These are phyloP conservation scores for Cyclophora punctaria DNA, from an alignment of 2,888 invertebrate genomes.

Conservation along the genomic window DNA sequence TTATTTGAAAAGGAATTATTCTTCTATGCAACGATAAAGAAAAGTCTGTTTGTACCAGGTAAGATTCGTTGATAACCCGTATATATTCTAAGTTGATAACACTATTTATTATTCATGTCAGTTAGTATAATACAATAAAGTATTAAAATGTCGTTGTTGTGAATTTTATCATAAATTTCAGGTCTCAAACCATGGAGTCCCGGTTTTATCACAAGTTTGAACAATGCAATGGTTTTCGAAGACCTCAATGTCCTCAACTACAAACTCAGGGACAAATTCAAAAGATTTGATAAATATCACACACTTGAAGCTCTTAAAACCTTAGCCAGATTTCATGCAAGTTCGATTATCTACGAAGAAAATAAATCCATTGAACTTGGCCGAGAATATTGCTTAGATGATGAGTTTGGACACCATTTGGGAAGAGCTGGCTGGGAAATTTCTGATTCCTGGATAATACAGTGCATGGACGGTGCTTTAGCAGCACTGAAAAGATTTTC, in stretches of 20 bases:
- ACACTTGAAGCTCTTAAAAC: conserved; percentile 58
- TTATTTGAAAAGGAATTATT: conserved; percentile 49
- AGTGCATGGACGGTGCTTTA: conserved; percentile 52
- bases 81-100: too few relatives aligned
- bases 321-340: conserved; percentile 67
- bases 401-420: conserved; percentile 39
- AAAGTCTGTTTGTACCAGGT: conserved; percentile 42
- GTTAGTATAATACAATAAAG: not conserved
- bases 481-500: conserved; percentile 46
- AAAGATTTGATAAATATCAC: conserved; percentile 61
- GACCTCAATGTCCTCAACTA: conserved; percentile 51
- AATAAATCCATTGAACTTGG: conserved; percentile 40
- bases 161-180: conserved; percentile 20
- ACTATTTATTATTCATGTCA: too few relatives aligned
- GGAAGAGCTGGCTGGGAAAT: conserved; percentile 41
- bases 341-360: conserved; percentile 68
- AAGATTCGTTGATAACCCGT: conserved; percentile 19
- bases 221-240: conserved; percentile 57
- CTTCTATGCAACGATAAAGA: conserved; percentile 48
- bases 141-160: not conserved
- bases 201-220: conserved; percentile 34
- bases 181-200: conserved; percentile 53
- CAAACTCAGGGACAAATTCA: conserved; percentile 42
- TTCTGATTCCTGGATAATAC: conserved; percentile 43
- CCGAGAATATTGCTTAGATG: conserved; percentile 34